Percentiles rank a stretch among this genome's conserved stretches.
These are phyloP conservation scores for Danionella dracula DNA, from an alignment of 2,797 vertebrate genomes.

Conservation along the genomic window DNA sequence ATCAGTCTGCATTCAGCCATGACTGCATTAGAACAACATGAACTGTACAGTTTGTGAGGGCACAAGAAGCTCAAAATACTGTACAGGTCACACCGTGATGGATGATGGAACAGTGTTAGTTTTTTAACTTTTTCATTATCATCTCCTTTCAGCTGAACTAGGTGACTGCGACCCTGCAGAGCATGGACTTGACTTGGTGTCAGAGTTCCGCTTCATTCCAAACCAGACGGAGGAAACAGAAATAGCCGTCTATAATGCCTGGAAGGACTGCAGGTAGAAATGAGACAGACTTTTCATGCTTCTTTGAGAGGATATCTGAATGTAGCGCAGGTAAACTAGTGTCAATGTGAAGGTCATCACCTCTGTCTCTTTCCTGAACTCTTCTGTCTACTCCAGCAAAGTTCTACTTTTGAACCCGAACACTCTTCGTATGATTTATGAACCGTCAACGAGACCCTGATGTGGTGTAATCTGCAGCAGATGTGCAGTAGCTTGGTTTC, in stretches of 20 bases:
- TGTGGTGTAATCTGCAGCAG: constrained; percentile 14
- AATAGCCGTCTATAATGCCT: constrained; percentile 82
- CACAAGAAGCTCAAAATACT: not conserved
- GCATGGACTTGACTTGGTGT: constrained; percentile 84
- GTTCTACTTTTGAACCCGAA: constrained; percentile 16
- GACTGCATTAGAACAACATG: not conserved
- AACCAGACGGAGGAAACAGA: constrained; percentile 91
- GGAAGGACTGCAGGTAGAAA: constrained; percentile 92
- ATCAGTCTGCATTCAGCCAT: not conserved
- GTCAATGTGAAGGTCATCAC: constrained; percentile 7
- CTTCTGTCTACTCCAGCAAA: not conserved
- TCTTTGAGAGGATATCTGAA: constrained; percentile 8
- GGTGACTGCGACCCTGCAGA: constrained; percentile 91
- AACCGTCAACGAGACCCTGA: not conserved
- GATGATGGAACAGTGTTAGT: not conserved
- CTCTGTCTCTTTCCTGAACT: not conserved
- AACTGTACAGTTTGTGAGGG: not conserved
- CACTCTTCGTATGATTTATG: constrained; percentile 7
- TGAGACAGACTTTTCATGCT: not conserved
- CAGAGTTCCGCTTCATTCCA: constrained; percentile 92
- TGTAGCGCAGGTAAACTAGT: not conserved
- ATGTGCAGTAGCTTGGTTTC: not conserved
- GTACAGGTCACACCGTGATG: not conserved
- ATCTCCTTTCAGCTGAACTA: constrained; percentile 79
- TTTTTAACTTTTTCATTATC: constrained; percentile 1